Conservation (phyloP, 2,888 invertebrate genomes). For the Diaprepes abbreviatus region DNA sequence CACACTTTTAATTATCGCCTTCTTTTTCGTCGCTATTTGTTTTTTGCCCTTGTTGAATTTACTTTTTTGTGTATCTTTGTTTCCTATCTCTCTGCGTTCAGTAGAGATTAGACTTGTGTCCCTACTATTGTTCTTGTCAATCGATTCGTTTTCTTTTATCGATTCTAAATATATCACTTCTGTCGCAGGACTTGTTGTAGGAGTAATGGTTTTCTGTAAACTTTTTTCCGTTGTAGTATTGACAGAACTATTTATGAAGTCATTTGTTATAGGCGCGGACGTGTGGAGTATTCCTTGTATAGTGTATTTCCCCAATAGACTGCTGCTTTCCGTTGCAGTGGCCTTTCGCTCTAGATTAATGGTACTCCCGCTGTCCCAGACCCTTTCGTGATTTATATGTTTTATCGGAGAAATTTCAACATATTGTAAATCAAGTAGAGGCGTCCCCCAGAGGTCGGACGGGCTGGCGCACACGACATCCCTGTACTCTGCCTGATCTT, state of each 20-base stretch:
- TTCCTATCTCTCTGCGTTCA: background rate
- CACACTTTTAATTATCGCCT: slow-evolving; percentile 38
- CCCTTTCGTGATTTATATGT: slow-evolving; percentile 37
- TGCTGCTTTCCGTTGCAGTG: slow-evolving; percentile 27
- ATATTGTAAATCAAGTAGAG: slow-evolving; percentile 63
- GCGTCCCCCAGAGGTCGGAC: slow-evolving; percentile 62
- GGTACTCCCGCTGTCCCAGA: slow-evolving; percentile 16
- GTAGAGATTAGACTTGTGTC: background rate
- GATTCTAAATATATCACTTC: background rate
- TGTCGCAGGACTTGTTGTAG: background rate
- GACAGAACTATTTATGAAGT: slow-evolving; percentile 16
- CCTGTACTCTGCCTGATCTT: slow-evolving; percentile 65
- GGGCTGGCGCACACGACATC: slow-evolving; percentile 67
- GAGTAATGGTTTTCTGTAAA: background rate
- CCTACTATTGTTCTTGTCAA: background rate
- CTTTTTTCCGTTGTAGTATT: background rate
- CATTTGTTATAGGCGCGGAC: slow-evolving; percentile 21
- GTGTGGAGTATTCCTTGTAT: slow-evolving; percentile 19
- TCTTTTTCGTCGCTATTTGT: slow-evolving; percentile 26
- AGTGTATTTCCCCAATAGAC: slow-evolving; percentile 30
- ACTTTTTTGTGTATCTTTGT: slow-evolving; percentile 24
- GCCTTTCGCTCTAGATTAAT: slow-evolving; percentile 29
- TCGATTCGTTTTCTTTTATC: slow-evolving; percentile 2
- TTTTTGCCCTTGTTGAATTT: slow-evolving; percentile 18
- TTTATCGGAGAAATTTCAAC: slow-evolving; percentile 48